Evolutionary conservation across 2,888 invertebrate species (phyloP), one percentile per base, ranked within the genome.

Genomic region (Drosophila putrida): DNA sequence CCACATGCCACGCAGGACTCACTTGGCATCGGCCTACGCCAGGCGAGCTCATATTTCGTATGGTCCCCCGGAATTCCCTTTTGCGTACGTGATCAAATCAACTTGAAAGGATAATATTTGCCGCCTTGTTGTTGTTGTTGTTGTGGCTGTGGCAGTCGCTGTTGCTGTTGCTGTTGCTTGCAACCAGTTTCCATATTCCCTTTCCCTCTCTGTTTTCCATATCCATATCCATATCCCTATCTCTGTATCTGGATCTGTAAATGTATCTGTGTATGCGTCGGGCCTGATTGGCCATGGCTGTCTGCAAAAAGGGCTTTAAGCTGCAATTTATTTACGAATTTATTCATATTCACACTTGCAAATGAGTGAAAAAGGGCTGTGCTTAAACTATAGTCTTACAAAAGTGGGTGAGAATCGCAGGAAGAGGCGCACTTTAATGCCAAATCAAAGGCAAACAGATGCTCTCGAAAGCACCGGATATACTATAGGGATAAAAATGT

Each of bases 1-100:
- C 60, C 63, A 57, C 61, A 54, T 28, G 62, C 62, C 66, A 63
- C 72, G 58, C 65, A 68, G 68, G 60, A 60, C 74, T 49, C 70
- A 38, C 51, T 61, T 47, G 49, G 60, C 54, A 28, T 64, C 75
- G 62, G 82, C 78, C 78, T 80, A 78, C 73, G 68, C 57, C 61
- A 58, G 68, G 61, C 63, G 58, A 77, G 70, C 83, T 84, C 83
- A 84, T 84, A 84, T 84, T 89, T 84, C 83, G 83, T 81, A 70
- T 88, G 20, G 20, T 31, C 82, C 86, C 75, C 88, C 82, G 82
- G 80, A 90, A 89, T 88, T 90, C 82, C 83, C 83, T 85, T 90
- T 88, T 88, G 85, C 80, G 92, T 92, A 92, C 92, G 92, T 92
- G 92, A 92, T 92, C 92, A 92, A 92, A 92, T 92, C 92, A 92